Base-by-base conservation (phyloP, 1,140 invertebrate species). In the Propsilocerus akamusi region DNA sequence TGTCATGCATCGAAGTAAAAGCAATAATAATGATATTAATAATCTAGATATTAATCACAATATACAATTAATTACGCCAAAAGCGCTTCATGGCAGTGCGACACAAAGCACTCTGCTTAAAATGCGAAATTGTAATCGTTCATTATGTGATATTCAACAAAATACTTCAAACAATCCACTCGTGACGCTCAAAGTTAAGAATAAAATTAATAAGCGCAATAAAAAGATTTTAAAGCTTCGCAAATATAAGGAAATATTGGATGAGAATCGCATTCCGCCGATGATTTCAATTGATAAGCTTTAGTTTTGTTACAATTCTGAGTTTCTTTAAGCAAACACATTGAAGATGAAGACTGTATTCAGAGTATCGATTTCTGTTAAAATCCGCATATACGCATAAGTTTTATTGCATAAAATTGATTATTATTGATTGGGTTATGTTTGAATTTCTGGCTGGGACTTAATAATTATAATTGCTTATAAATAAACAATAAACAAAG, bases 1-100 rank as follows among this genome's bases (percentile, higher is more conserved):
- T 20, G n/a, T n/a, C n/a, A 41, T 41, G 34, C 34, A 41, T 41
- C 34, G 34, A 41, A 41, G 34, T 20, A 41, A 14, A 41, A 41
- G 34, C 34, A 41, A 41, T 41, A 41, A 17, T 17, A 17, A 20
- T 14, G 34, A 41, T 8, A 41, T 41, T n/a, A 17, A 14, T 17
- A 41, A 41, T 41, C 22, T 41, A 41, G 34, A 41, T 41, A 41
- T 20, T 20, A 41, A 41, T 41, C 17, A 41, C 12, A 41, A 41
- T 41, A 41, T 41, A 20, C 17, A 41, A 20, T 20, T 41, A 41
- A 20, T 20, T 41, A 20, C 34, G 14, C 28, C 28, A 30, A 14
- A 41, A 20, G 22, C 34, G 22, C 14, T 41, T 8, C 14, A 41
- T 30, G 10, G 28, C n/a, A 8, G n/a, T n/a, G n/a, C n/a, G n/a